phyloP scores from a whole-genome alignment of 2,888 invertebrate genomes.

The Sinodicranocentrus sp. region DNA sequence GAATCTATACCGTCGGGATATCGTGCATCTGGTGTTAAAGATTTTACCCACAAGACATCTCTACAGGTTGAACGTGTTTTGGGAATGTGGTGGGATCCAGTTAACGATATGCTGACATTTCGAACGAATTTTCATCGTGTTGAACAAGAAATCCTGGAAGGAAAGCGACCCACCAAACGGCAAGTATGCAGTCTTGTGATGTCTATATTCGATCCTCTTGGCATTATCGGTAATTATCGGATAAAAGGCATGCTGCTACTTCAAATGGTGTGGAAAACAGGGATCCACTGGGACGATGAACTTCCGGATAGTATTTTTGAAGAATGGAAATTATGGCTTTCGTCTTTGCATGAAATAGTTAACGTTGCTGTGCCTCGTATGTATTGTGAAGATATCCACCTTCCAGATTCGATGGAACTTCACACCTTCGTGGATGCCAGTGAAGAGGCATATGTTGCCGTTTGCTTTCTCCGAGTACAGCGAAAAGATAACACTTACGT shows the following conservation, averaged over 20 bases:
- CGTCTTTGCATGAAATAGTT: background rate
- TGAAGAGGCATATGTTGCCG: slow-evolving; percentile 15
- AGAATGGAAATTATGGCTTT: slow-evolving; percentile 6
- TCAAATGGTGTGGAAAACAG: slow-evolving; percentile 28
- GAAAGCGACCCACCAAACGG: slow-evolving; percentile 27
- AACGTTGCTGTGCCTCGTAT: slow-evolving; percentile 12
- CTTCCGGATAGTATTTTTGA: background rate
- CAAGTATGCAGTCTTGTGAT: slow-evolving; percentile 31
- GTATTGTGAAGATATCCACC: background rate
- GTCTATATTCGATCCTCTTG: slow-evolving; percentile 47
- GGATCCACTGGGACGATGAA: slow-evolving; percentile 8
- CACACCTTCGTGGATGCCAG: slow-evolving; percentile 35
- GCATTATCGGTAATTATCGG: slow-evolving; percentile 15
- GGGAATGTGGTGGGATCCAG: slow-evolving; percentile 48
- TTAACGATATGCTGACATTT: slow-evolving; percentile 37
- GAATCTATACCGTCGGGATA: slow-evolving; percentile 24
- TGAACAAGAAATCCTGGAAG: slow-evolving; percentile 13
- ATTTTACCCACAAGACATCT: background rate
- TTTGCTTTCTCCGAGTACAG: slow-evolving; percentile 8
- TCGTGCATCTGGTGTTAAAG: slow-evolving; percentile 11
- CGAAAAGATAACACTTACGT: background rate
- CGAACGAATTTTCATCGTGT: slow-evolving; percentile 30
- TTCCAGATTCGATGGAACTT: background rate
- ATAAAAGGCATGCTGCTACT: slow-evolving; percentile 27
- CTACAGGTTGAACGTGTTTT: slow-evolving; percentile 28